These are phyloP conservation scores for Hydractinia echinata DNA, from an alignment of 30 jellyfish, hydroid and myxozoan species.

Conservation along the genomic window DNA sequence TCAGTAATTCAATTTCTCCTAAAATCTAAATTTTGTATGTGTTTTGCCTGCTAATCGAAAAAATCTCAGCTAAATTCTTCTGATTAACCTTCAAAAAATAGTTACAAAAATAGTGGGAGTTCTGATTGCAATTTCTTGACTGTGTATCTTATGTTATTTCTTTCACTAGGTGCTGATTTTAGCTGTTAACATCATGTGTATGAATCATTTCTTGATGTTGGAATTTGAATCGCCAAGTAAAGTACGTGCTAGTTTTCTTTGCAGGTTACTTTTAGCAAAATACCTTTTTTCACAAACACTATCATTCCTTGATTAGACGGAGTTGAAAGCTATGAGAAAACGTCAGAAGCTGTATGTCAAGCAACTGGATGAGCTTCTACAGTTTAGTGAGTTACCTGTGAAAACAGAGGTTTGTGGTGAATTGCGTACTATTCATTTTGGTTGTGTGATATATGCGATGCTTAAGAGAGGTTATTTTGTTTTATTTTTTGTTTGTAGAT, in stretches of 20 bases:
- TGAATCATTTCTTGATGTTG: conserved; percentile 48
- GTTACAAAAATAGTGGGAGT: too few relatives aligned
- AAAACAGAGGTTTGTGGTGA: conserved; percentile 55
- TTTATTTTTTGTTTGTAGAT: conserved; percentile 38
- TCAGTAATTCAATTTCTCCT: too few relatives aligned
- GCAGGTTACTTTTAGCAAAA: too few relatives aligned
- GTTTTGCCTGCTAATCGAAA: too few relatives aligned
- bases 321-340: conserved; percentile 55
- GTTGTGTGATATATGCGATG: not conserved
- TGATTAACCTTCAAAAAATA: too few relatives aligned
- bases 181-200: conserved; percentile 48
- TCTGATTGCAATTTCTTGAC: too few relatives aligned
- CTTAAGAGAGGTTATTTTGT: not conserved
- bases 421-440: not conserved
- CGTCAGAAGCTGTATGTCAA: conserved; percentile 47
- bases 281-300: not conserved
- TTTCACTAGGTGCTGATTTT: conserved; percentile 41
- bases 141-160: not conserved
- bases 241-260: not conserved
- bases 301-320: conserved; percentile 37
- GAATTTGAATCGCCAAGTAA: conserved; percentile 65
- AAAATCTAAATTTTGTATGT: too few relatives aligned
- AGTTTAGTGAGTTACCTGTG: conserved; percentile 59
- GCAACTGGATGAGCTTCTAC: conserved; percentile 86
- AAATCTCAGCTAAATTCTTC: too few relatives aligned